Conservation (phyloP, 2,888 invertebrate genomes). For the Metellina segmentata region DNA sequence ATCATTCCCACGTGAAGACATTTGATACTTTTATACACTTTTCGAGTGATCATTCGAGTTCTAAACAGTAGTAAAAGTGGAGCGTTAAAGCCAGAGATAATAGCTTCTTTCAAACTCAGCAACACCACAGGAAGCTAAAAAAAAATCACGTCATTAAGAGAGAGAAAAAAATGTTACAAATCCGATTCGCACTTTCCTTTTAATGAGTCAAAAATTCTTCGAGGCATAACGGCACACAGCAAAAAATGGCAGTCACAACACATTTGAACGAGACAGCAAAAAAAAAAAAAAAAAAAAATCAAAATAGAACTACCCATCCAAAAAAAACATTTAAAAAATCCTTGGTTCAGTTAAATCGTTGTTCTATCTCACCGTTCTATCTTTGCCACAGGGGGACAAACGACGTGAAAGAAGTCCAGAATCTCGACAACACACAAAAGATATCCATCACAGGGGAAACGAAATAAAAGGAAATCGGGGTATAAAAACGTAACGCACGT, state of each 20-base stretch:
- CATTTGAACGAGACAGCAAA: not conserved
- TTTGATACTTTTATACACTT: no score
- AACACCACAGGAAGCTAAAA: not conserved
- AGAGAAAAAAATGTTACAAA: not conserved
- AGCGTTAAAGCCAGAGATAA: no score
- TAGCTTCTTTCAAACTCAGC: no score
- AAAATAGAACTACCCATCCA: not conserved
- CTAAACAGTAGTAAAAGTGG: no score
- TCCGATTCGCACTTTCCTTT: not conserved
- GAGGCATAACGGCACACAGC: not conserved
- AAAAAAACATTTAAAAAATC: not conserved
- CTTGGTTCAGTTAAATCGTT: not conserved
- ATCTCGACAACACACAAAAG: not conserved
- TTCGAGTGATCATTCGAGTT: no score
- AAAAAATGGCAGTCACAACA: not conserved
- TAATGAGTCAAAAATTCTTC: not conserved
- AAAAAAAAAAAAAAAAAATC: no score
- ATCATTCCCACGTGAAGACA: no score
- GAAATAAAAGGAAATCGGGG: conserved; percentile 15
- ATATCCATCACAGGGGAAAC: not conserved
- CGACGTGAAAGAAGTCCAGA: not conserved
- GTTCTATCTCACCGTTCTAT: not conserved
- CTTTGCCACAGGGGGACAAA: not conserved
- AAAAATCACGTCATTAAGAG: not conserved
- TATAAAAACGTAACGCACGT: conserved; percentile 38